Evolutionary conservation across 2,888 invertebrate genomes (phyloP).

Genomic region (Caenorhabditis afra): DNA sequence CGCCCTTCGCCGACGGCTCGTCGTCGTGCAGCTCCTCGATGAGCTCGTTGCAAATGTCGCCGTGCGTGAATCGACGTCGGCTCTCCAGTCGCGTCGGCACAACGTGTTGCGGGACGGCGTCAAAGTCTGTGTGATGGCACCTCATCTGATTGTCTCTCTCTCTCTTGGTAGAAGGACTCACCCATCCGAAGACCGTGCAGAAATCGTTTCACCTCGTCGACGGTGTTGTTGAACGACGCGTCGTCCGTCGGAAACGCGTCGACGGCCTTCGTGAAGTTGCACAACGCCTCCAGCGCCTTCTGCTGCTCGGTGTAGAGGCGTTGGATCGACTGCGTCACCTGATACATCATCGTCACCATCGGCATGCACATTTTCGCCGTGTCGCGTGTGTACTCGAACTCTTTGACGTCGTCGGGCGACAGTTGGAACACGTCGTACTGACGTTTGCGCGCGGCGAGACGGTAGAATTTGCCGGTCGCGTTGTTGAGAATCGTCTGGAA

Average conservation of each 20-base stretch:
- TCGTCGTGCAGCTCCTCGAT: constrained; percentile 53
- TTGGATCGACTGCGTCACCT: constrained; percentile 1
- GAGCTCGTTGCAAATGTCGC: constrained; percentile 45
- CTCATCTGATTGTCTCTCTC: no score
- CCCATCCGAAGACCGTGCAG: constrained; percentile 20
- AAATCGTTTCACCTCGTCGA: constrained; percentile 22
- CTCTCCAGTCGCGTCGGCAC: constrained; percentile 14
- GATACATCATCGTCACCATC: constrained; percentile 17
- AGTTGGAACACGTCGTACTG: constrained; percentile 39
- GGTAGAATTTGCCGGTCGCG: constrained; percentile 13
- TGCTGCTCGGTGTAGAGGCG: constrained; percentile 14
- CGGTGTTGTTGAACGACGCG: background rate
- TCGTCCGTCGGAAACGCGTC: constrained; percentile 23
- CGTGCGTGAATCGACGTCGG: constrained; percentile 18
- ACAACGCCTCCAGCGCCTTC: constrained; percentile 35
- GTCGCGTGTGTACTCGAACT: constrained; percentile 27
- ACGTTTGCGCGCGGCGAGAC: constrained; percentile 4
- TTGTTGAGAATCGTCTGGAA: constrained; percentile 41
- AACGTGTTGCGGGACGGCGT: background rate
- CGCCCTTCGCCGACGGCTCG: constrained; percentile 55
- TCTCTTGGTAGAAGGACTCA: no score
- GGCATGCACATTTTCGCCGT: constrained; percentile 44
- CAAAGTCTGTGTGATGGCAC: background rate
- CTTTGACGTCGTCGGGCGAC: constrained; percentile 11
- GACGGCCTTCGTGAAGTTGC: constrained; percentile 27